Evolutionary conservation across 2,888 invertebrate genomes (phyloP).

Genomic region (Cyrtodaria siliqua): DNA sequence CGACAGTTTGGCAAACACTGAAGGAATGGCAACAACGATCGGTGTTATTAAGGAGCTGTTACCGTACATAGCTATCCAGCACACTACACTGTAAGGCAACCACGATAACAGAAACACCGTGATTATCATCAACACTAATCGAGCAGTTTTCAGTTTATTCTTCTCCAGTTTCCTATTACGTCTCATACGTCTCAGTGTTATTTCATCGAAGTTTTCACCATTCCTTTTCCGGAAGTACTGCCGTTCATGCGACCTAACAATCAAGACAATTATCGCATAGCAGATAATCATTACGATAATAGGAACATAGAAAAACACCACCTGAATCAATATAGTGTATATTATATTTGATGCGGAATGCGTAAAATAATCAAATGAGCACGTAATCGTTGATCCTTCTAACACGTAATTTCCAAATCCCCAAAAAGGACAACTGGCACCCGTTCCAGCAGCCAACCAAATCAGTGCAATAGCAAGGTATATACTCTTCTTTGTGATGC

Average conservation of each 20-base stretch:
- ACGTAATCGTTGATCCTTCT: slow-evolving; percentile 38
- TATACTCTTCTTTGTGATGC: slow-evolving; percentile 1
- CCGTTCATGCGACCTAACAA: slow-evolving; percentile 33
- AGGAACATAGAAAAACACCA: slow-evolving; percentile 34
- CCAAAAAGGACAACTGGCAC: slow-evolving; percentile 29
- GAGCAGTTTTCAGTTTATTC: slow-evolving; percentile 34
- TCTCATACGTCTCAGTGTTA: slow-evolving; percentile 23
- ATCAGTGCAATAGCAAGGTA: slow-evolving; percentile 13
- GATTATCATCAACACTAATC: slow-evolving; percentile 15
- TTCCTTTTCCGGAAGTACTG: slow-evolving; percentile 25
- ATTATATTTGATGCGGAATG: slow-evolving; percentile 13
- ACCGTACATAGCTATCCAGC: slow-evolving; percentile 32
- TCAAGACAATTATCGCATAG: slow-evolving; percentile 27
- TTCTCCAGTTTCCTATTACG: slow-evolving; percentile 23
- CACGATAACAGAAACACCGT: slow-evolving; percentile 39
- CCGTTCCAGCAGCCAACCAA: slow-evolving; percentile 17
- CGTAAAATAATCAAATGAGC: slow-evolving; percentile 40
- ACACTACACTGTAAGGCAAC: slow-evolving; percentile 38
- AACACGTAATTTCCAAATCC: slow-evolving; percentile 41
- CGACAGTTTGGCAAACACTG: slow-evolving; percentile 39
- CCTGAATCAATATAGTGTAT: slow-evolving; percentile 31
- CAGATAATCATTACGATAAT: slow-evolving; percentile 13
- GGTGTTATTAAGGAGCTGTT: slow-evolving; percentile 28
- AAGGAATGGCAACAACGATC: slow-evolving; percentile 24
- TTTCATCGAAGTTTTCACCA: slow-evolving; percentile 13